Conservation (phyloP, 2,797 vertebrate genomes). For the Channallabes apus region DNA sequence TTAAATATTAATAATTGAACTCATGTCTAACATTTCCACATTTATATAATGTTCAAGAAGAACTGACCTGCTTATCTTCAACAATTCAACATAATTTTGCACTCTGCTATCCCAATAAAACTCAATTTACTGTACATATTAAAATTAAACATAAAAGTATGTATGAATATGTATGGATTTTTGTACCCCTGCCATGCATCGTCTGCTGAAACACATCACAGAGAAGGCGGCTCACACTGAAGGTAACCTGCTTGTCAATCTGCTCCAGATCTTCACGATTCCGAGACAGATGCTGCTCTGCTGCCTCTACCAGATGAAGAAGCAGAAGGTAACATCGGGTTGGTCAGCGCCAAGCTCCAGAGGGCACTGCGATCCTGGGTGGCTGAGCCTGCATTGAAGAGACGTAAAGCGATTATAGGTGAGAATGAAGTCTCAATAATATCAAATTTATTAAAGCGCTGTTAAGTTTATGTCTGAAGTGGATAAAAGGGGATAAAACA, state of each 20-base stretch:
- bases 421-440: background rate
- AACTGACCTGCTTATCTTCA: background rate
- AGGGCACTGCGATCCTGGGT: conserved; percentile 83
- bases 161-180: background rate
- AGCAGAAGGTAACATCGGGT: conserved; percentile 70
- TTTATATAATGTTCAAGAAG: too few relatives aligned
- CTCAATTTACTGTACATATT: background rate
- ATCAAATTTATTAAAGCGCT: background rate
- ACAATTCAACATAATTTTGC: background rate
- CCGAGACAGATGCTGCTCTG: conserved; percentile 83
- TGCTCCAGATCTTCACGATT: conserved; percentile 72
- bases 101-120: background rate
- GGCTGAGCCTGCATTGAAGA: conserved; percentile 84
- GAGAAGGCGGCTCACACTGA: background rate
- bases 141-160: background rate
- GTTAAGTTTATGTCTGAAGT: background rate
- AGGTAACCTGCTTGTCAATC: conserved; percentile 21
- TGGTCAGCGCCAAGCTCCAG: conserved; percentile 85
- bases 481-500: background rate
- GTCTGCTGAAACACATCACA: background rate
- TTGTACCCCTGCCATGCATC: background rate
- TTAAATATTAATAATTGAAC: background rate
- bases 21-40: background rate
- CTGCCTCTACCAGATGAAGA: conserved; percentile 76
- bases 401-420: conserved; percentile 86